These are phyloP conservation scores for Campylomormyrus tamandua DNA, from an alignment of 2,113 vertebrate species.

Conservation along the genomic window DNA sequence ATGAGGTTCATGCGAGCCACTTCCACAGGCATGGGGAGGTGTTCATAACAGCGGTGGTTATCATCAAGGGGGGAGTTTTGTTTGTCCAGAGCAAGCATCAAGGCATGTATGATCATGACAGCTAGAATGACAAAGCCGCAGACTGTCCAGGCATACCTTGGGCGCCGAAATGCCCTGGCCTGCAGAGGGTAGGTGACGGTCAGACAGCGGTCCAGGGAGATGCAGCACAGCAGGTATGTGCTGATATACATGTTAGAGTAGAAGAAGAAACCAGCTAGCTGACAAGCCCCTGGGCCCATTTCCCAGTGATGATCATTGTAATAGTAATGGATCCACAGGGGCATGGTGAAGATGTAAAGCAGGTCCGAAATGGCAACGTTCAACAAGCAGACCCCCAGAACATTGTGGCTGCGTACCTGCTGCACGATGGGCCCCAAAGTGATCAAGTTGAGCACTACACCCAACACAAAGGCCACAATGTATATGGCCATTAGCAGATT, in stretches of 20 bases:
- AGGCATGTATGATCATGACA: conserved; percentile 40
- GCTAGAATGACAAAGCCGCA: conserved; percentile 37
- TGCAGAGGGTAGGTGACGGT: conserved; percentile 55
- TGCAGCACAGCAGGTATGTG: conserved; percentile 64
- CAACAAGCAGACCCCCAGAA: conserved; percentile 64
- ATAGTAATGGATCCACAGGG: conserved; percentile 67
- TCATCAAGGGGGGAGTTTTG: conserved; percentile 40
- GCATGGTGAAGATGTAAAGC: conserved; percentile 62
- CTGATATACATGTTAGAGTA: conserved; percentile 73
- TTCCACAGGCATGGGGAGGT: conserved; percentile 40
- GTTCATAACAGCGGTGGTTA: conserved; percentile 59
- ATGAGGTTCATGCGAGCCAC: conserved; percentile 57
- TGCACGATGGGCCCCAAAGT: conserved; percentile 57
- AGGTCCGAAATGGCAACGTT: conserved; percentile 61
- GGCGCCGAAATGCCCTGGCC: conserved; percentile 44
- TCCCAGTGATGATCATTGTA: conserved; percentile 52
- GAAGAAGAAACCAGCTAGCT: conserved; percentile 63
- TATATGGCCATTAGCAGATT: conserved; percentile 56
- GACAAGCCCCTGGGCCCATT: conserved; percentile 42
- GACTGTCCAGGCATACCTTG: conserved; percentile 48
- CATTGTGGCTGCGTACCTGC: conserved; percentile 54
- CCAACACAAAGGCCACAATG: conserved; percentile 56
- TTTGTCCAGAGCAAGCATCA: conserved; percentile 46
- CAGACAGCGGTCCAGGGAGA: conserved; percentile 67
- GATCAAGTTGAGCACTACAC: conserved; percentile 55